Evolutionary conservation across 1,140 invertebrate species (phyloP), one percentile per base, ranked within the genome.

Genomic region (Leptinotarsa lineolata): DNA sequence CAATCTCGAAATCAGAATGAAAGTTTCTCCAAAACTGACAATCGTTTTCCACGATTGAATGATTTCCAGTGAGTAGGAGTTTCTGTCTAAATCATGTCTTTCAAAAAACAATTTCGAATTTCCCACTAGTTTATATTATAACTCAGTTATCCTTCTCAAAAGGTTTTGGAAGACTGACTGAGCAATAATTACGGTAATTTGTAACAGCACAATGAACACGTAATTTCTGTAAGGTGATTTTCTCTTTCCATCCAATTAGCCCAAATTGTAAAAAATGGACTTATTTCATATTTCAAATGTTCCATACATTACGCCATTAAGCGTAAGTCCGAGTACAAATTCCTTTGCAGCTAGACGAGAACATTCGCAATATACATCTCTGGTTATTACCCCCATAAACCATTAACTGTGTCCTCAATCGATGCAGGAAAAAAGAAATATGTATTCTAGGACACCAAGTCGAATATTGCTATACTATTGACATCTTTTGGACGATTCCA

Each of bases 371-470:
- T 54, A 54, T 16, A 54, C 48, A 54, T 54, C n/a, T 5, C 48
- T n/a, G 16, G 48, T 54, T 18, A 54, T 54, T 54, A 54, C 4
- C 48, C 16, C 15, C 48, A 54, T 54, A 54, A 54, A 54, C 48
- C 48, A 54, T 54, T 54, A 39, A 16, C 48, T 16, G 48, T 54
- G 48, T 54, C 48, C 48, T 54, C 48, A 54, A 54, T 54, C 48
- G 48, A 54, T 54, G 15, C 15, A 16, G 48, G 16, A 54, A 54
- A 54, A 54, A 54, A 54, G 15, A 54, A 54, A 54, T 39, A 54
- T 54, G 15, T 16, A 54, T 15, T 54, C 15, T 54, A 18, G n/a
- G n/a, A 18, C 48, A 16, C 0, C 48, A n/a, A 54, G 48, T 13
- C 2, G 30, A 39, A 39, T 39, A 39, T 39, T 54, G 48, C n/a